Conservation (phyloP, 2,888 invertebrate species). For the Torymus auratus region DNA sequence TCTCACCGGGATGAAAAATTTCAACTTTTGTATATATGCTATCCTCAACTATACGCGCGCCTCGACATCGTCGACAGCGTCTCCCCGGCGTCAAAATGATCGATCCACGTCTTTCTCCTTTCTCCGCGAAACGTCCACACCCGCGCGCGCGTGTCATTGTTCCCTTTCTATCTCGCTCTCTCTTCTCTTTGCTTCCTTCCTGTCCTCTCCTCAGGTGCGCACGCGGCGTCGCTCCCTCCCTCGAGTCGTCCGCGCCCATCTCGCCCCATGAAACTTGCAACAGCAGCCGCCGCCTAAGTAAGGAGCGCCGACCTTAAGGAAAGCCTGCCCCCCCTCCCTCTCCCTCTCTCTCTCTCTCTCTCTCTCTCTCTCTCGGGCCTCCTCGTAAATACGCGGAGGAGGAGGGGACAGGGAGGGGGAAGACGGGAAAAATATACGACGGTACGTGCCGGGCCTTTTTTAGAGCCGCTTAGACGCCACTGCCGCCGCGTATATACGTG, state of each 20-base stretch:
- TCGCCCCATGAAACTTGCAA: constrained; percentile 56
- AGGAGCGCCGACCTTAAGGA: not conserved
- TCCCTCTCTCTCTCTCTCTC: constrained; percentile 9
- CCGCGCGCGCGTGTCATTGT: not conserved
- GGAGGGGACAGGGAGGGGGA: not conserved
- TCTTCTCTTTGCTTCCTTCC: too few species aligned
- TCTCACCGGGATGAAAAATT: too few species aligned
- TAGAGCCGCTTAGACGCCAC: constrained; percentile 36
- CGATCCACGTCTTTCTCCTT: not conserved
- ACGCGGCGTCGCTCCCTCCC: too few species aligned
- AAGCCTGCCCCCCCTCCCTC: not conserved
- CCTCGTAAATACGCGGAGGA: constrained; percentile 45
- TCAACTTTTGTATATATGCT: too few species aligned
- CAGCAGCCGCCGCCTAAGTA: constrained; percentile 25
- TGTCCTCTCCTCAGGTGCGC: too few species aligned
- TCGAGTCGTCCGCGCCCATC: constrained; percentile 39
- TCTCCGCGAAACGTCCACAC: not conserved
- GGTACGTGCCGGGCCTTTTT: constrained; percentile 56
- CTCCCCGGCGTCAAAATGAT: constrained; percentile 6
- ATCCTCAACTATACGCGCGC: too few species aligned
- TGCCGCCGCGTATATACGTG: constrained; percentile 13
- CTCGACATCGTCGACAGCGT: not conserved
- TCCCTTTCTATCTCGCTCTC: too few species aligned
- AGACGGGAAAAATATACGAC: constrained; percentile 50
- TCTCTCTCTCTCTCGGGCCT: constrained; percentile 11